Evolutionary conservation across 2,113 vertebrate genomes (phyloP), one percentile per base, ranked within the genome.

Genomic region (Geococcyx californianus): DNA sequence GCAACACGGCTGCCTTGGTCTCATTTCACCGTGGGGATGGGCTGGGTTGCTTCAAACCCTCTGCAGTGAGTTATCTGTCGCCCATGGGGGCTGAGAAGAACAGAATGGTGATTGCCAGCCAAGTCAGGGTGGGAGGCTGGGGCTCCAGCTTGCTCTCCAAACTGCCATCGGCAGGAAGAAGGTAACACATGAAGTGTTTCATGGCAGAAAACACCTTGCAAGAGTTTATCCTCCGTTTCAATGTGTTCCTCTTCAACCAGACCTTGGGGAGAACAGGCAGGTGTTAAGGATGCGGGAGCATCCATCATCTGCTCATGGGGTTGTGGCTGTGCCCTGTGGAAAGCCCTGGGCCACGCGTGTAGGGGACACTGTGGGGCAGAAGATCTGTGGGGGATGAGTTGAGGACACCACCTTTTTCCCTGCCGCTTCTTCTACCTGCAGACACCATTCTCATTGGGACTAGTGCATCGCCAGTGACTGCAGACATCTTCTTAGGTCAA

Each of bases 1-100:
- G 12, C 0, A 4, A 28, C 58, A 36, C 0, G 0, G 28, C 38
- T n/a, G 47, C 28, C 7, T 8, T 13, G 56, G 40, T 40, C 59
- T 38, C 4, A 3, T 18, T 13, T 64, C 6, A 1, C 59, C 0
- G 0, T 1, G 10, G 44, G 23, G 58, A 23, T 72, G 44, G 42
- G 44, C 34, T 38, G 23, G 36, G 16, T 73, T 31, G 44, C 16
- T n/a, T 54, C 60, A 42, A 9, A 26, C 25, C 67, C 60, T 19
- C 38, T 0, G 1, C 0, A 2, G 29, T 40, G 38, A 10, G 52
- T 52, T 79, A 18, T 16, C 29, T 26, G 8, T 54, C 89, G 47
- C 45, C 45, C 38, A 2, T 8, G 13, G 56, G 60, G 17, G 28
- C 2, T 67, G 28, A 58, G 70, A 52, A 64, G 36, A 76, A 18